Evolutionary conservation across 2,797 vertebrate genomes (phyloP).

Genomic region (Brachyalestes nurse): DNA sequence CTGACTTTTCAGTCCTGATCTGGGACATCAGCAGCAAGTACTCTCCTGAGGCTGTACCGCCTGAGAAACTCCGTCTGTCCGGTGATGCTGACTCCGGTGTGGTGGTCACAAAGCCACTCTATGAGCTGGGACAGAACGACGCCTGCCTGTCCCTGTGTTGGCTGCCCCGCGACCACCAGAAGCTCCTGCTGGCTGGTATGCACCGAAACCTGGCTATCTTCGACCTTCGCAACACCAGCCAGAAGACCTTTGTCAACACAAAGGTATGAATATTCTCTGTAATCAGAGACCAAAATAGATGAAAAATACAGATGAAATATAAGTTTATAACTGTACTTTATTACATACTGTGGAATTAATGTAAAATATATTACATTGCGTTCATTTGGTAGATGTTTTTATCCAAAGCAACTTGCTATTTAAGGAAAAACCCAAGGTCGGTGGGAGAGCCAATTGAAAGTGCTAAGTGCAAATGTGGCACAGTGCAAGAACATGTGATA

Average conservation of each 20-base stretch:
- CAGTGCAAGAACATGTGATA: too few relatives aligned
- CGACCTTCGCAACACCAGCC: slow-evolving; percentile 95
- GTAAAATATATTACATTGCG: too few relatives aligned
- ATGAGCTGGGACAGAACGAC: slow-evolving; percentile 95
- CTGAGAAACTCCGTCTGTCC: slow-evolving; percentile 90
- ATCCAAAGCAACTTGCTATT: too few relatives aligned
- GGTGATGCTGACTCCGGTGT: slow-evolving; percentile 86
- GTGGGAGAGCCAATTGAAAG: too few relatives aligned
- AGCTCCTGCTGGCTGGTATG: slow-evolving; percentile 96
- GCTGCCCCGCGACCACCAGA: slow-evolving; percentile 95
- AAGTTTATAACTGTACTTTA: too few relatives aligned
- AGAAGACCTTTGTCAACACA: slow-evolving; percentile 98
- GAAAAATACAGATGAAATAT: too few relatives aligned
- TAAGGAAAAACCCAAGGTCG: too few relatives aligned
- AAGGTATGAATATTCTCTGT: slow-evolving; percentile 66
- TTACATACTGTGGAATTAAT: too few relatives aligned
- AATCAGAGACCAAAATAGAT: too few relatives aligned
- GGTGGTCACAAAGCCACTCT: slow-evolving; percentile 93
- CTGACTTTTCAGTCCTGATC: slow-evolving; percentile 95
- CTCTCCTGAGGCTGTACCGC: slow-evolving; percentile 82
- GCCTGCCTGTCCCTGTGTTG: slow-evolving; percentile 97
- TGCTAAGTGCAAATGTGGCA: too few relatives aligned
- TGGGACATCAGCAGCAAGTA: slow-evolving; percentile 98
- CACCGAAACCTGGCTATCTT: slow-evolving; percentile 97
- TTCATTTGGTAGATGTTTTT: too few relatives aligned